Base-by-base conservation (phyloP, 2,113 vertebrate species). In the Myotis lucifugus region DNA sequence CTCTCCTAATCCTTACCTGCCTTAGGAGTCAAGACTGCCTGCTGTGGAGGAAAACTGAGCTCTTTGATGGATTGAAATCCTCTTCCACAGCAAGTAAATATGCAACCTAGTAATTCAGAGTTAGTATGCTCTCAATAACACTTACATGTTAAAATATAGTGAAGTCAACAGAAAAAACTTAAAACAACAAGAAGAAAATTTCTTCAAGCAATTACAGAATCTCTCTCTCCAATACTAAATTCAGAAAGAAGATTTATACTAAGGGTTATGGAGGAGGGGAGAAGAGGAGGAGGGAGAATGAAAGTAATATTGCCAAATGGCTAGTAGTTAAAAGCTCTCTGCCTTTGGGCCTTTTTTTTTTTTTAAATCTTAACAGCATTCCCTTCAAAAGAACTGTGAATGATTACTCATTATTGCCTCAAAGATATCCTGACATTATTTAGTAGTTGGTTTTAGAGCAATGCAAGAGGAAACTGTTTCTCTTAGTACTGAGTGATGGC, bases 401-500 rank as follows among this genome's bases (percentile, higher is more conserved):
- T 88, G 83, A 69, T 93, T 90, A 56, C 29, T 82, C 73, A 85
- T 82, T 81, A 88, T 81, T 91, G 46, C 67, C 73, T 92, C 52
- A 92, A 74, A 86, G 81, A 94, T 64, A 95, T 2, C 52, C 83
- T 93, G 85, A 79, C 59, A 79, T 85, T 91, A 78, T 95, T 90
- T 95, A 85, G 48, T 77, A 88, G 56, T 9, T 61, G 74, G 42
- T 42, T 59, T 84, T 59, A 72, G 56, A 85, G 82, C 52, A 90
- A 70, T 66, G 77, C 72, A 42, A 56, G 77, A 76, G 67, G 70
- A 92, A 88, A 70, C 56, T 84, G 19, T 84, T 84, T 79, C 95
- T 82, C 64, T 77, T 73, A 40, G 29, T 19, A 32, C 46, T 52
- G 27, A 84, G 77, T 67, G 79, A 87, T 7, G 52, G 52, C 48